phyloP scores from a whole-genome alignment of 2,797 vertebrate genomes.

The Coccyzus lansbergi region DNA sequence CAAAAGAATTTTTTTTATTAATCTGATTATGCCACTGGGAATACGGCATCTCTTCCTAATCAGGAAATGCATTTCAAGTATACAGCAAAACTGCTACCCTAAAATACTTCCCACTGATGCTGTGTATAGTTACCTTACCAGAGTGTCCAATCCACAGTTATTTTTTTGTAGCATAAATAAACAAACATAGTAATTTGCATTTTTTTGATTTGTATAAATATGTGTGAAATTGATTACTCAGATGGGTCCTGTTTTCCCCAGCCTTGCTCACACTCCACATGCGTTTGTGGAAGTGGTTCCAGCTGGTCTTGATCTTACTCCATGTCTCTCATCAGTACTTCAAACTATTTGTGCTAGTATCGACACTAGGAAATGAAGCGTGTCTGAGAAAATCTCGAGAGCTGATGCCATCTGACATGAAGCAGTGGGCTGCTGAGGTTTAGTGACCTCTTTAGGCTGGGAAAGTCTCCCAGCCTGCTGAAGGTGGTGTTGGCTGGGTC shows the following conservation, averaged over 20 bases:
- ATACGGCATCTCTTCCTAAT: background rate
- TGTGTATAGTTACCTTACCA: background rate
- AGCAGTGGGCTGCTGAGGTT: background rate
- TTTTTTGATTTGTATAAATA: background rate
- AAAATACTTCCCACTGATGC: background rate
- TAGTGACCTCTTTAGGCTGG: background rate
- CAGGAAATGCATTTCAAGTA: background rate
- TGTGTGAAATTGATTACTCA: background rate
- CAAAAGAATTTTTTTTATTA: background rate
- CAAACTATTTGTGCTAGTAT: background rate
- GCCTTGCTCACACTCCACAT: background rate
- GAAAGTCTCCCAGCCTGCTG: background rate
- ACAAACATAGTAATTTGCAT: background rate
- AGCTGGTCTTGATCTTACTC: background rate
- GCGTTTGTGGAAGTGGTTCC: constrained; percentile 15
- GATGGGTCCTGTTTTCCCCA: background rate
- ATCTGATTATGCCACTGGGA: background rate
- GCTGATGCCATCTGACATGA: background rate
- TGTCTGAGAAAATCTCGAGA: background rate
- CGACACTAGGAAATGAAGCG: background rate
- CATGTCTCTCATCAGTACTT: background rate
- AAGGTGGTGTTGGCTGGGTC: background rate
- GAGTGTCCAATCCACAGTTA: background rate
- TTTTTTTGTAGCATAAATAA: background rate
- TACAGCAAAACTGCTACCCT: background rate